Percentiles rank a stretch among this genome's conserved stretches.
phyloP scores from a whole-genome alignment of 2,113 vertebrate genomes.

The Sinocyclocheilus maitianheensis region DNA sequence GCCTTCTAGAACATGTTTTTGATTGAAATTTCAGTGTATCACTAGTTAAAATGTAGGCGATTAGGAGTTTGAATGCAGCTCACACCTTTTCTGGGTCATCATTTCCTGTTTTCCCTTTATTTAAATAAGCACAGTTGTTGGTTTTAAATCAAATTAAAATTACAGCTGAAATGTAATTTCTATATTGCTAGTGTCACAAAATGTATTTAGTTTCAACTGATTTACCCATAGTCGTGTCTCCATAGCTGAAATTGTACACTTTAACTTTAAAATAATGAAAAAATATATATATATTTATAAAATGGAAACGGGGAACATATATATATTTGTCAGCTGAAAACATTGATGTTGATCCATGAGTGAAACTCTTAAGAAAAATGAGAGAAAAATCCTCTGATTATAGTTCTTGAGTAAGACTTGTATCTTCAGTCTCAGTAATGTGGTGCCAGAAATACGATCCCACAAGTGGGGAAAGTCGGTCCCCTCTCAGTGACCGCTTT shows the following conservation, averaged over 20 bases:
- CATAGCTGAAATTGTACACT: neutral
- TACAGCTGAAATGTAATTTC: neutral
- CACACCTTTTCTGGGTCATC: neutral
- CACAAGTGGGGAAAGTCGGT: constrained; percentile 43
- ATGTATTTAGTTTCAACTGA: neutral
- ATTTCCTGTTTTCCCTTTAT: neutral
- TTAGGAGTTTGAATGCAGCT: neutral
- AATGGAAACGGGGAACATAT: neutral
- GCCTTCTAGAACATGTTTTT: neutral
- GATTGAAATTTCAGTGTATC: neutral
- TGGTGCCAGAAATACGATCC: constrained; percentile 51
- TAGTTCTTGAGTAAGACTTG: constrained; percentile 50
- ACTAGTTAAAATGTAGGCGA: neutral
- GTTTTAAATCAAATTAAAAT: too few species aligned
- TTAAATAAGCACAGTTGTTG: neutral
- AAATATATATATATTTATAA: too few species aligned
- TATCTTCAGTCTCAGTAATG: constrained; percentile 51
- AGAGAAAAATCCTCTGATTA: constrained; percentile 50
- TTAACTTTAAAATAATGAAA: neutral
- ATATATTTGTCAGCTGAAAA: neutral
- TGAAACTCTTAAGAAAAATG: neutral
- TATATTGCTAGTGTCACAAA: neutral
- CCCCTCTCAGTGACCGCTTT: constrained; percentile 30
- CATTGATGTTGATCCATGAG: constrained; percentile 26
- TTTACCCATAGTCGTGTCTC: neutral